Percentiles rank a stretch among this genome's conserved stretches.
Evolutionary conservation across 2,113 vertebrate genomes (phyloP).

Genomic region (Pseudorasbora parva): DNA sequence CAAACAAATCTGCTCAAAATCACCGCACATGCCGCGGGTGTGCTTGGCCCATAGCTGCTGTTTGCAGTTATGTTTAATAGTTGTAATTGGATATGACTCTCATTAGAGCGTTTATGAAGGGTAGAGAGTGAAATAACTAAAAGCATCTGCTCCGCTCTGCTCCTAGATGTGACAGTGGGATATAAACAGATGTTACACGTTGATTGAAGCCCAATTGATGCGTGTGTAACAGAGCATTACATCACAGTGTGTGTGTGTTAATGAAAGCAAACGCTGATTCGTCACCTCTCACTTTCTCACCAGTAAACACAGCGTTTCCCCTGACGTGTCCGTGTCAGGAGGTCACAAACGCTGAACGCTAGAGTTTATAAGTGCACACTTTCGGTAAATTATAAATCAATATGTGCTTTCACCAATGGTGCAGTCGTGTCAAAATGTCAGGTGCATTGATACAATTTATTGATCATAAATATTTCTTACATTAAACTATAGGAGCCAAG

Average conservation of each 20-base stretch:
- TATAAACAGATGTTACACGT: slow-evolving; percentile 69
- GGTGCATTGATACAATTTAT: not conserved
- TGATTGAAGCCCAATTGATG: slow-evolving; percentile 37
- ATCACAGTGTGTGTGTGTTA: not conserved
- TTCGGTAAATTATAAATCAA: not conserved
- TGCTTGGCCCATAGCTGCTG: not conserved
- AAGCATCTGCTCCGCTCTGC: slow-evolving; percentile 59
- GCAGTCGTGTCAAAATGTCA: not conserved
- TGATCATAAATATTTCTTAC: not conserved
- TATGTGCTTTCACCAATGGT: not conserved
- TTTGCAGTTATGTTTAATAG: slow-evolving; percentile 1
- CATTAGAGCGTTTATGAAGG: not conserved
- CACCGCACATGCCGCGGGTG: not conserved
- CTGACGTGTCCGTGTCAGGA: not conserved
- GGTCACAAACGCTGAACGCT: not conserved
- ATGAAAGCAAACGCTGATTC: slow-evolving; percentile 1
- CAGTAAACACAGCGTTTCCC: not conserved
- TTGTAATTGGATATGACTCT: slow-evolving; percentile 14
- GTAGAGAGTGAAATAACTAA: not conserved
- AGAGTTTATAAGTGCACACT: not conserved
- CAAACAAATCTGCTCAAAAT: not conserved
- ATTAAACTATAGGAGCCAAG: not conserved
- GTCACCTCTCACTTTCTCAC: not conserved
- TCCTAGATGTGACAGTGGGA: slow-evolving; percentile 2
- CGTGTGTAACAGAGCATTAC: not conserved